Percentiles rank a stretch among this genome's conserved stretches.
phyloP scores from a whole-genome alignment of 1,140 invertebrate species.

The Goniozus legneri region DNA sequence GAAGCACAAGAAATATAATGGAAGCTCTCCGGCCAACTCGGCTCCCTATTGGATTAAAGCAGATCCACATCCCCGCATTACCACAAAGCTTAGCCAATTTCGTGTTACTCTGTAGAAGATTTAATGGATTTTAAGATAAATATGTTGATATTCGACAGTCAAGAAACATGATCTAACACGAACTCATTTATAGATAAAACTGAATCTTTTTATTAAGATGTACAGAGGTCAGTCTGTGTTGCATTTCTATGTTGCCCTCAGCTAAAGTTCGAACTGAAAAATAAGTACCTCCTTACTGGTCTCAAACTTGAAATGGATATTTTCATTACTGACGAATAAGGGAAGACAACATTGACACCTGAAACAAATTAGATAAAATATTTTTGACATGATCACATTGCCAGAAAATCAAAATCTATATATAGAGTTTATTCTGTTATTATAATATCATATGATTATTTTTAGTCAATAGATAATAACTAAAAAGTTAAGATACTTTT shows the following conservation, averaged over 20 bases:
- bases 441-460: neutral
- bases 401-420: constrained; percentile 8
- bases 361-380: constrained; percentile 14
- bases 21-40: constrained; percentile 43
- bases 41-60: constrained; percentile 43
- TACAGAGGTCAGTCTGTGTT: constrained; percentile 12
- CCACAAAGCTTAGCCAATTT: constrained; percentile 31
- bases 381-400: too few species aligned
- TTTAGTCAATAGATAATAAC: too few species aligned
- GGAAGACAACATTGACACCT: constrained; percentile 30
- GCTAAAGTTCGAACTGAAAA: constrained; percentile 29
- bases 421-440: neutral
- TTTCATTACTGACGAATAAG: constrained; percentile 26
- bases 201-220: constrained; percentile 12
- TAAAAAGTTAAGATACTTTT: too few species aligned
- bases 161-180: constrained; percentile 6
- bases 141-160: neutral
- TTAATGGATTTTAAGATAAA: constrained; percentile 1
- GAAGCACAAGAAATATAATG: constrained; percentile 37
- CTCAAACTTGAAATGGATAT: constrained; percentile 20
- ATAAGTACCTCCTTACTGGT: constrained; percentile 23
- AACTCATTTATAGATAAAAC: constrained; percentile 22
- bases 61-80: constrained; percentile 55
- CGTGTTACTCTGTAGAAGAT: constrained; percentile 23
- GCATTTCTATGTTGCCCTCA: constrained; percentile 29